Conservation (phyloP, 2,888 invertebrate genomes). For the Drosophila monieri region DNA sequence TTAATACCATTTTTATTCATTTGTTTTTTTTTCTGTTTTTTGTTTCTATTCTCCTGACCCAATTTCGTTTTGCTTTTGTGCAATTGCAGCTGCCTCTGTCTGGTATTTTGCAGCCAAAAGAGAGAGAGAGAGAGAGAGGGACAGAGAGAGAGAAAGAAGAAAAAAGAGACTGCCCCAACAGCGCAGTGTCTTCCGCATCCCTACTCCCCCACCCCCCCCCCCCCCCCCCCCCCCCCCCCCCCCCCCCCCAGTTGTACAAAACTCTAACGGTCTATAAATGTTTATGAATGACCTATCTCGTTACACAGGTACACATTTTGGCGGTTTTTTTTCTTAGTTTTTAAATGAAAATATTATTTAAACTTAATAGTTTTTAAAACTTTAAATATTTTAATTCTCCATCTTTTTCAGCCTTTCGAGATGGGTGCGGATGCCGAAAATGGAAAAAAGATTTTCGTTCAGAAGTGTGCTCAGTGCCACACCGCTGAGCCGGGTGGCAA, state of each 20-base stretch:
- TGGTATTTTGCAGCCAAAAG: slow-evolving; percentile 49
- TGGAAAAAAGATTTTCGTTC: slow-evolving; percentile 98
- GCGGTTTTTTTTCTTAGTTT: neutral
- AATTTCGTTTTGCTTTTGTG: slow-evolving; percentile 47
- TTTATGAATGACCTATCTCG: neutral
- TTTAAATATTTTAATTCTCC: neutral
- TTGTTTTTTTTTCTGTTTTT: slow-evolving; percentile 45
- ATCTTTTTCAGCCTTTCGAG: slow-evolving; percentile 13
- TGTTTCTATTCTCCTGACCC: slow-evolving; percentile 61
- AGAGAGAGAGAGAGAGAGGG: neutral
- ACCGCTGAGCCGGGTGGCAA: slow-evolving; percentile 95
- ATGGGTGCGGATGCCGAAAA: slow-evolving; percentile 93
- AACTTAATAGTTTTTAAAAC: neutral
- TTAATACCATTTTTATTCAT: slow-evolving; percentile 46
- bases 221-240: neutral
- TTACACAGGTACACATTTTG: neutral
- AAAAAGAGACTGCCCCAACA: neutral
- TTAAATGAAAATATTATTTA: neutral
- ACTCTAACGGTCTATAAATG: slow-evolving; percentile 13
- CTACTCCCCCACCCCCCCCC: neutral
- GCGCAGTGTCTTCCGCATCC: neutral
- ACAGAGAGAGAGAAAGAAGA: slow-evolving; percentile 6
- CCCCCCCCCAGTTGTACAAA: neutral
- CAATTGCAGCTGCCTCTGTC: slow-evolving; percentile 40
- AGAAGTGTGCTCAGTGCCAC: slow-evolving; percentile 98